Conservation (phyloP, 2,888 invertebrate species). For the Ophonus ardosiacus region DNA sequence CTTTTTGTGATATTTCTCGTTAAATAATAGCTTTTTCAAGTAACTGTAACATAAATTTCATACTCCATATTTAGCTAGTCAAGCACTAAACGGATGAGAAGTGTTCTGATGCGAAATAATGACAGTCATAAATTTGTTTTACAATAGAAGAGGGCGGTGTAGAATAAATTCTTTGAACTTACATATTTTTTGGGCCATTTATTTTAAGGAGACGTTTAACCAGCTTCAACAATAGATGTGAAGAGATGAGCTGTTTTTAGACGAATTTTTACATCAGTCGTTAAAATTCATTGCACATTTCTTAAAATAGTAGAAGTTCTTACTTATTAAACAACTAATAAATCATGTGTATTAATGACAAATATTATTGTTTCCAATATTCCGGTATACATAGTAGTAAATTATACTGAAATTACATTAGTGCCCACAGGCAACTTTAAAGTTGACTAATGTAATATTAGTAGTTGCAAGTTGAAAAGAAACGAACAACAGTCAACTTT, state of each 20-base stretch:
- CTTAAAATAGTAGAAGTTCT: no score
- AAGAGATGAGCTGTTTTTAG: background rate
- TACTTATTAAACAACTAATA: no score
- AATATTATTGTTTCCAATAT: no score
- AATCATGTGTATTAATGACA: no score
- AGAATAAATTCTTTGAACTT: conserved; percentile 33
- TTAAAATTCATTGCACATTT: no score
- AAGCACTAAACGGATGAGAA: conserved; percentile 43
- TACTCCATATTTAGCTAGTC: conserved; percentile 33
- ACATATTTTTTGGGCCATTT: conserved; percentile 29
- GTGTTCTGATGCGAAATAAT: conserved; percentile 44
- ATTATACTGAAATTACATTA: no score
- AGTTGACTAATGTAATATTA: no score
- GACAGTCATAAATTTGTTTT: conserved; percentile 44
- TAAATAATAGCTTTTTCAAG: conserved; percentile 48
- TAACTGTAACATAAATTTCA: conserved; percentile 51
- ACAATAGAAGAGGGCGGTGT: conserved; percentile 34
- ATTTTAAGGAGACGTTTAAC: background rate
- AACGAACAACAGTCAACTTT: no score
- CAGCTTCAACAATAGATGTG: conserved; percentile 7
- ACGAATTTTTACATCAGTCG: no score
- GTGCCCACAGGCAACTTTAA: no score
- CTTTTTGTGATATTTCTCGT: conserved; percentile 47
- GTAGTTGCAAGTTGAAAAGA: no score
- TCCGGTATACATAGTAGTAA: no score